Evolutionary conservation across 2,113 vertebrate genomes (phyloP), one percentile per base, ranked within the genome.

Genomic region (Blennius ocellaris): DNA sequence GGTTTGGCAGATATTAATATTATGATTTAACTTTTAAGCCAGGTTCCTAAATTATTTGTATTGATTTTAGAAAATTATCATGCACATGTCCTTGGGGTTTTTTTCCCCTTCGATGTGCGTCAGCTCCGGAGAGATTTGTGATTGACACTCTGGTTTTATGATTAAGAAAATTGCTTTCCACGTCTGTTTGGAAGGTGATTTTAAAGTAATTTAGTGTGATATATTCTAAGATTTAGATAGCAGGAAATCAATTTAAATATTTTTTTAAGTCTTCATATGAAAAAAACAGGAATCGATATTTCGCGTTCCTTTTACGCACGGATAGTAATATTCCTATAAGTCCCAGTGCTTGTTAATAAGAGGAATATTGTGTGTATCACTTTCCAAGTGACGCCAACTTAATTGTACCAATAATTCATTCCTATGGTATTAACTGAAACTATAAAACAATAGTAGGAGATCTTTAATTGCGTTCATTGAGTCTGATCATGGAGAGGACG

Each of bases 401-500:
- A 53, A 57, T 61, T 53, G 15, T 21, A 51, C 3, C 10, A 56
- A 60, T n/a, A 64, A 40, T 82, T 71, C 64, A 6, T 17, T 74
- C 53, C 36, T 45, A 43, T 55, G 21, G 50, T 50, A 57, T n/a
- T 57, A 72, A 81, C n/a, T 7, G 41, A 59, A 44, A 43, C 62
- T 48, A 9, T 57, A 61, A 78, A 80, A 76, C 57, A 73, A 58
- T 56, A 55, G 11, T 17, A 11, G 8, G 1, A 21, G 36, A 54
- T 59, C 39, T 78, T 71, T 12, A 65, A 77, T 59, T 66, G 39
- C 6, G 14, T 70, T 41, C 40, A 51, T 73, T 56, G 65, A 76
- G 71, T 76, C 55, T 66, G 57, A 80, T 72, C 61, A 75, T 61
- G 45, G 45, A 71, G 4, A 50, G 17, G 43, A 57, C 70, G 67